Evolutionary conservation across 1,140 invertebrate species (phyloP).

Genomic region (Diplogasteroides magnus): DNA sequence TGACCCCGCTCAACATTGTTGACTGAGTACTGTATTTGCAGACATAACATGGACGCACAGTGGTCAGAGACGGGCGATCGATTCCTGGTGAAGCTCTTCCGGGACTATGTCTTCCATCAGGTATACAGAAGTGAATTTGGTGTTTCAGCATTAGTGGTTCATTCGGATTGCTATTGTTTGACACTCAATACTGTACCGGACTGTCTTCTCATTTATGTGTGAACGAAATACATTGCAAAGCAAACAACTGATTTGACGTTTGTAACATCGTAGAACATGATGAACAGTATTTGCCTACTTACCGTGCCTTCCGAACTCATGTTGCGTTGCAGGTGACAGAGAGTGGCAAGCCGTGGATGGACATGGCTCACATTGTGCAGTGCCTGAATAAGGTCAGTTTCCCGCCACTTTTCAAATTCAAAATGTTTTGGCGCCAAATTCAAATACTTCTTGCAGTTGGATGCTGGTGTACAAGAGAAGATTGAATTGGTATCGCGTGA

Average conservation of each 20-base stretch:
- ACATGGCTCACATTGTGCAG: slow-evolving; percentile 86
- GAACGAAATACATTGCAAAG: no score
- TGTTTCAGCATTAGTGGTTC: no score
- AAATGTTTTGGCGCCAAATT: background rate
- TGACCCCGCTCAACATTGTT: no score
- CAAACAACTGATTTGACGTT: no score
- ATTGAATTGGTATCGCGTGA: slow-evolving; percentile 90
- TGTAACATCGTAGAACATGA: no score
- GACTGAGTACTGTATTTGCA: no score
- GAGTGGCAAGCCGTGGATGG: slow-evolving; percentile 87
- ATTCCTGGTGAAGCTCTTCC: slow-evolving; percentile 94
- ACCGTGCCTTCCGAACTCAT: background rate
- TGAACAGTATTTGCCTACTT: no score
- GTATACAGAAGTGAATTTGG: no score
- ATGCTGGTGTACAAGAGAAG: slow-evolving; percentile 79
- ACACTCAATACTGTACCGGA: no score
- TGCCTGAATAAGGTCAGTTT: slow-evolving; percentile 84
- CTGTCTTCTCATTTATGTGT: no score
- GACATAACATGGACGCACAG: slow-evolving; percentile 79
- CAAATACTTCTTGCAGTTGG: slow-evolving; percentile 55
- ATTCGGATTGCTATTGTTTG: no score
- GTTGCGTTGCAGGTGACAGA: slow-evolving; percentile 65
- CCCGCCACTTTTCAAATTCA: slow-evolving; percentile 2
- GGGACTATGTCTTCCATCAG: slow-evolving; percentile 90
- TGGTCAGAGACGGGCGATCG: slow-evolving; percentile 96